These are phyloP conservation scores for Ranitomeya variabilis DNA, from an alignment of 2,113 vertebrate genomes.

Conservation along the genomic window DNA sequence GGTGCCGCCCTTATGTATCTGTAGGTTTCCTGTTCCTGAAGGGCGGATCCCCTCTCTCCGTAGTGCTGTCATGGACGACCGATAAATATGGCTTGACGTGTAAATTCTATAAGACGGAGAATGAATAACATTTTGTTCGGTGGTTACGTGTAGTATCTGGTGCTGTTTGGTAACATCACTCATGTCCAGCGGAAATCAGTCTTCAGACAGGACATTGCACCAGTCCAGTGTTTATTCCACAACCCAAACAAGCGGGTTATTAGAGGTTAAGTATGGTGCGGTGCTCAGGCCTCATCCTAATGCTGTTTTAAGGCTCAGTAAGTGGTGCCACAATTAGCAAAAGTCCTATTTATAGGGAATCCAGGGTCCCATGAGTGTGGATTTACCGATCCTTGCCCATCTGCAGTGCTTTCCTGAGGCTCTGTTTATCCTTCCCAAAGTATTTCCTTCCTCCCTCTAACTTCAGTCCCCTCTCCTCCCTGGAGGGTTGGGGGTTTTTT, in stretches of 20 bases:
- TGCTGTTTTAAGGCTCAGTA: not conserved
- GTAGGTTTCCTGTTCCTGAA: too few relatives aligned
- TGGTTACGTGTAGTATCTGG: not conserved
- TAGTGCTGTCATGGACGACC: too few relatives aligned
- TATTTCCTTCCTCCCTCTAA: conserved; percentile 77
- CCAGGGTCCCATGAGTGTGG: conserved; percentile 64
- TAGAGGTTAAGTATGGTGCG: conserved; percentile 6
- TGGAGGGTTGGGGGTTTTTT: conserved; percentile 66
- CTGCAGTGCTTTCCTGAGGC: conserved; percentile 64
- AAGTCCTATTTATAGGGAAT: conserved; percentile 50
- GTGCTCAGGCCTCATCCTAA: not conserved
- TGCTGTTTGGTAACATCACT: not conserved
- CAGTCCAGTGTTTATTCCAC: not conserved
- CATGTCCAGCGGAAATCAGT: not conserved
- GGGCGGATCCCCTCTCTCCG: too few relatives aligned
- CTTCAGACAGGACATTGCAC: not conserved
- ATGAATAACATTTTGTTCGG: not conserved
- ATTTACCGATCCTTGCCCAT: conserved; percentile 69
- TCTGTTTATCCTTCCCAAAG: conserved; percentile 73
- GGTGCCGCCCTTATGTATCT: too few relatives aligned
- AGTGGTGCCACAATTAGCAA: conserved; percentile 37
- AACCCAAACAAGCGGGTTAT: not conserved
- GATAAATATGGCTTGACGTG: too few relatives aligned
- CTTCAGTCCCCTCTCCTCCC: conserved; percentile 64
- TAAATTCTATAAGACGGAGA: not conserved